Conservation (phyloP, 2,113 vertebrate species). For the Alethe diademata region DNA sequence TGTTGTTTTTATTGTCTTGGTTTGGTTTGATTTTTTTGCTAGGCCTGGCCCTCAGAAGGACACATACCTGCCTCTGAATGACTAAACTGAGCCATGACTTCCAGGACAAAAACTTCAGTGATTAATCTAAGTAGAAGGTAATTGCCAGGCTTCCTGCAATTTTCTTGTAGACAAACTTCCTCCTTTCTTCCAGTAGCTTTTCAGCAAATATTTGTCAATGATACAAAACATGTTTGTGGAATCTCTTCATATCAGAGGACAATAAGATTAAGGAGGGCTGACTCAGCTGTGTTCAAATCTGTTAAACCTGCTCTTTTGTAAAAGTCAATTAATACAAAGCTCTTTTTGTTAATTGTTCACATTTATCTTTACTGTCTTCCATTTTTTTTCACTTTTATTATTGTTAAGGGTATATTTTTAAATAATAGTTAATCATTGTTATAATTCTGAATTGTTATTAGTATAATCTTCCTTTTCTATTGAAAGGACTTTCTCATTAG, state of each 20-base stretch:
- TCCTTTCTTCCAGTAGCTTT: conserved; percentile 26
- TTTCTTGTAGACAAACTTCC: conserved; percentile 23
- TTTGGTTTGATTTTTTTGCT: not conserved
- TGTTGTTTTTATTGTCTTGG: not conserved
- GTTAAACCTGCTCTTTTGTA: not conserved
- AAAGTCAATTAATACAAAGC: not conserved
- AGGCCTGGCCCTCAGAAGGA: not conserved
- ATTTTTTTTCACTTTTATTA: conserved; percentile 45
- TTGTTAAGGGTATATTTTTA: conserved; percentile 40
- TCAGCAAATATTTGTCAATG: conserved; percentile 40
- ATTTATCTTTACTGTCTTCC: conserved; percentile 41
- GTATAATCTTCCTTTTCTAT: conserved; percentile 23
- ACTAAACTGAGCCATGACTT: not conserved
- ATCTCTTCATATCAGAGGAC: conserved; percentile 10
- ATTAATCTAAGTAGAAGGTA: conserved; percentile 16
- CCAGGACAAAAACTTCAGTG: not conserved
- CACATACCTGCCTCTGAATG: fast-evolving
- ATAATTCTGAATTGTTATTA: conserved; percentile 32
- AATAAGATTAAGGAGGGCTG: conserved; percentile 10
- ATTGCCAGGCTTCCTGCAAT: conserved; percentile 25
- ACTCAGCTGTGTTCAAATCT: not conserved
- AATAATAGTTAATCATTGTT: conserved; percentile 17
- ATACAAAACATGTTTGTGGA: conserved; percentile 5
- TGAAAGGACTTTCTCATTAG: conserved; percentile 21
- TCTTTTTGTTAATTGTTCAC: conserved; percentile 5